Percentiles rank a stretch among this genome's conserved stretches.
Conservation (phyloP, 2,888 invertebrate species). For the Agrotis exclamationis region DNA sequence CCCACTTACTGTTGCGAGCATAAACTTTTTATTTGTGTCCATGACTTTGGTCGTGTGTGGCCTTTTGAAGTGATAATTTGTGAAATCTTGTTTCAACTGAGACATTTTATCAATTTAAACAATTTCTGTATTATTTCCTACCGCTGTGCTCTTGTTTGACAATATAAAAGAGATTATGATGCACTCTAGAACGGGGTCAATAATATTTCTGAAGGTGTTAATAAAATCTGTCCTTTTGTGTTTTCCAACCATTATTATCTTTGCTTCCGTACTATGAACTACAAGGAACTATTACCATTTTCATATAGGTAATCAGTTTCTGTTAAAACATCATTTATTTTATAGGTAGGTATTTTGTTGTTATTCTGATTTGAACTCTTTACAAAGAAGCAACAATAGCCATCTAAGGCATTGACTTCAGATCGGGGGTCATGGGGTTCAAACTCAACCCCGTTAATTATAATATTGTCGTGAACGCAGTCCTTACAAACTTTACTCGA, state of each 20-base stretch:
- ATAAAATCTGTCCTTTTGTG: slow-evolving; percentile 38
- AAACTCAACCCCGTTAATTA: slow-evolving; percentile 18
- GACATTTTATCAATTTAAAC: slow-evolving; percentile 27
- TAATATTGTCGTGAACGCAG: slow-evolving; percentile 10
- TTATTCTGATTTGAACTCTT: not conserved
- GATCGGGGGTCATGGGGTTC: slow-evolving; percentile 37
- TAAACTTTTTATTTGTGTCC: slow-evolving; percentile 2
- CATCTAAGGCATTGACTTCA: slow-evolving; percentile 19
- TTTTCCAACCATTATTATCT: slow-evolving; percentile 15
- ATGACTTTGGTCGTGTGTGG: slow-evolving; percentile 14
- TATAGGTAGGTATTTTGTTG: too few relatives aligned
- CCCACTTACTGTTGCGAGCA: slow-evolving; percentile 5
- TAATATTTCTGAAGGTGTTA: slow-evolving; percentile 30
- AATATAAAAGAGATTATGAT: slow-evolving; percentile 46
- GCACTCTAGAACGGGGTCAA: slow-evolving; percentile 14
- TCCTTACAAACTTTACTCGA: slow-evolving; percentile 14
- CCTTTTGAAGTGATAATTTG: not conserved
- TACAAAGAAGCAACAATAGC: not conserved
- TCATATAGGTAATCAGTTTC: not conserved
- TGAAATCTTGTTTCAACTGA: not conserved
- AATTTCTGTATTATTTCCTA: slow-evolving; percentile 2
- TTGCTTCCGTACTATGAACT: slow-evolving; percentile 35
- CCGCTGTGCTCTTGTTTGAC: slow-evolving; percentile 30
- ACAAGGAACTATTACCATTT: slow-evolving; percentile 1
- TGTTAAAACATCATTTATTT: not conserved